Conservation (phyloP, 92 coral and sea anemone species). For the Epizoanthus fatuus region DNA sequence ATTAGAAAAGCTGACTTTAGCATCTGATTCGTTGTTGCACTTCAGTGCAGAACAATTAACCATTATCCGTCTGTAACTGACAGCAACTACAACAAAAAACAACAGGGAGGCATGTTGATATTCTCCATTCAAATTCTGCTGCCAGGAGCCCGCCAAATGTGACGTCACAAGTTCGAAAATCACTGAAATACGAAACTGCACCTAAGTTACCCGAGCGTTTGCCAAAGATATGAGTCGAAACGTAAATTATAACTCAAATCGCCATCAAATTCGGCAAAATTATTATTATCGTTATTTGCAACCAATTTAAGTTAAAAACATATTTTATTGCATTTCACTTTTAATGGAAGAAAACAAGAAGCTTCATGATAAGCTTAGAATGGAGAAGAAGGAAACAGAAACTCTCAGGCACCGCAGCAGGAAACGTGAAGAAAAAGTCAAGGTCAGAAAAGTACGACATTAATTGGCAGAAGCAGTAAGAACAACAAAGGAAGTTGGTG, state of each 20-base stretch:
- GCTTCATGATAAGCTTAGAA: background rate
- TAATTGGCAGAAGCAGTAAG: background rate
- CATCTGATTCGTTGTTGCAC: slow-evolving; percentile 7
- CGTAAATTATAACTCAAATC: background rate
- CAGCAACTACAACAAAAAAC: background rate
- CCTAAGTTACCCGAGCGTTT: background rate
- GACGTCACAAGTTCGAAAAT: slow-evolving; percentile 3
- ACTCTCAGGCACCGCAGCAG: no score
- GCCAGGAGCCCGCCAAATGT: slow-evolving; percentile 12
- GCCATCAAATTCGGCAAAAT: background rate
- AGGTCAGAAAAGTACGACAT: background rate
- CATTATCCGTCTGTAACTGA: background rate
- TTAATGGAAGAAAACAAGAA: background rate
- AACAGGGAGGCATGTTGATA: background rate
- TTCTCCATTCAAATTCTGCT: slow-evolving; percentile 4
- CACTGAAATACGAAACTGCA: background rate
- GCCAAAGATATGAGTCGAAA: background rate
- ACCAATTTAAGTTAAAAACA: background rate
- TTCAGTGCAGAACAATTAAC: slow-evolving; percentile 6
- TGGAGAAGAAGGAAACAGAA: no score
- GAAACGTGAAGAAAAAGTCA: background rate
- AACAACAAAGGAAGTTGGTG: background rate
- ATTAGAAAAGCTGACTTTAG: slow-evolving; percentile 1
- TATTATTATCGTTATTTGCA: background rate
- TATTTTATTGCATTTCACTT: slow-evolving; percentile 5